Percentiles rank a stretch among this genome's conserved stretches.
phyloP scores from a whole-genome alignment of 2,113 vertebrate species.

The Sinocyclocheilus anshuiensis region DNA sequence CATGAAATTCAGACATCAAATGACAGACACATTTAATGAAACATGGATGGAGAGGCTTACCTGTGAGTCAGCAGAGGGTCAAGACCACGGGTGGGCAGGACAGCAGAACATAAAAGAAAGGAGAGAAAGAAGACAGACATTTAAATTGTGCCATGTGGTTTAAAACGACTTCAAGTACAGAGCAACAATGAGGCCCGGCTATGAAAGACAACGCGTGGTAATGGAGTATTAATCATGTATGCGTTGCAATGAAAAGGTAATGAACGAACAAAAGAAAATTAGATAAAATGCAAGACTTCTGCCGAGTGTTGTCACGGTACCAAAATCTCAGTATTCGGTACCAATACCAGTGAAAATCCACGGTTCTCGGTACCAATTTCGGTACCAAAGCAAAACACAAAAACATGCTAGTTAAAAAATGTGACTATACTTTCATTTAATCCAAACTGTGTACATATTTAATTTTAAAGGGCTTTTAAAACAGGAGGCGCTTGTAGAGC shows the following conservation, averaged over 20 bases:
- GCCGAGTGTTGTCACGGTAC: too few relatives aligned
- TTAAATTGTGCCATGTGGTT: constrained; percentile 1
- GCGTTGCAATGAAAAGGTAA: background rate
- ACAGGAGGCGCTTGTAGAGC: too few relatives aligned
- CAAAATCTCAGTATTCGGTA: too few relatives aligned
- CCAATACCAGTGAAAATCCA: too few relatives aligned
- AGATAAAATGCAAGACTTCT: background rate
- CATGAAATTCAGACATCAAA: background rate
- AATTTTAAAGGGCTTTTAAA: too few relatives aligned
- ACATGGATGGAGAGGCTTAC: constrained; percentile 34
- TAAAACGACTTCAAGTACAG: background rate
- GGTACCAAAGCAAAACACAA: too few relatives aligned
- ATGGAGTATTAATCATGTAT: background rate
- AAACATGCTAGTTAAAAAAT: too few relatives aligned
- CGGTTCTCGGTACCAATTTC: too few relatives aligned
- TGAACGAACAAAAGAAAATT: background rate
- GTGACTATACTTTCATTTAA: too few relatives aligned
- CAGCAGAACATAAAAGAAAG: constrained; percentile 24
- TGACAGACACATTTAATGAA: constrained; percentile 14
- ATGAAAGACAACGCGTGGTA: background rate
- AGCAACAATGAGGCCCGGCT: background rate
- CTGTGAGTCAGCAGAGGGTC: constrained; percentile 37
- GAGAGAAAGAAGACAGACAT: constrained; percentile 5
- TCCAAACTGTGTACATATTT: too few relatives aligned
- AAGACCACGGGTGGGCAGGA: constrained; percentile 17